Evolutionary conservation across 2,113 vertebrate species (phyloP).

Genomic region (Leuciscus idus): DNA sequence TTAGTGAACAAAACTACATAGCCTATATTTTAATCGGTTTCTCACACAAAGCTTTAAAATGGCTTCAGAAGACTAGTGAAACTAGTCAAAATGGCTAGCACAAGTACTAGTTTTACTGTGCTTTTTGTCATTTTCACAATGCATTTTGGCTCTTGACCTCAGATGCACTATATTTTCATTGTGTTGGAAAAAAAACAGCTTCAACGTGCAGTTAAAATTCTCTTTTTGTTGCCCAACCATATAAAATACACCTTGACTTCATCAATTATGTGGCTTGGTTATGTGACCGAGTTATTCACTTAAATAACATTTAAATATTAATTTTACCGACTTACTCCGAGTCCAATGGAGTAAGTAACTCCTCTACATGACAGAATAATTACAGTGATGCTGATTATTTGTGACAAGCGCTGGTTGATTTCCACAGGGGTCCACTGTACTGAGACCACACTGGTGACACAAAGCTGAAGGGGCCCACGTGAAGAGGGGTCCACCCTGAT

Average conservation of each 20-base stretch:
- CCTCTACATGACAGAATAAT: constrained; percentile 15
- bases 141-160: not conserved
- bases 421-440: constrained; percentile 69
- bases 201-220: not conserved
- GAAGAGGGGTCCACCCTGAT: constrained; percentile 29
- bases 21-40: not conserved
- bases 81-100: no score
- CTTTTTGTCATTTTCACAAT: not conserved
- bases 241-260: not conserved
- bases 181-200: not conserved
- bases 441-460: constrained; percentile 55
- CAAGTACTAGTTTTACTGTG: not conserved
- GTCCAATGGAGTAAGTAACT: not conserved
- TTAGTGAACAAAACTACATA: not conserved
- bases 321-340: not conserved
- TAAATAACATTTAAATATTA: not conserved
- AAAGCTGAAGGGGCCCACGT: constrained; percentile 43
- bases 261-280: constrained; percentile 1
- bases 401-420: constrained; percentile 66
- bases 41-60: not conserved
- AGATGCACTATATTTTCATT: not conserved
- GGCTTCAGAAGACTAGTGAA: not conserved
- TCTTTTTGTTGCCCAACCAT: not conserved
- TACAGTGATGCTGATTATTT: constrained; percentile 57
- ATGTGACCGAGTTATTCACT: not conserved